Evolutionary conservation across 53 echinoderm and acorn worm species (phyloP), one percentile per base, ranked within the genome.

Genomic region (Actinopyga echinites): DNA sequence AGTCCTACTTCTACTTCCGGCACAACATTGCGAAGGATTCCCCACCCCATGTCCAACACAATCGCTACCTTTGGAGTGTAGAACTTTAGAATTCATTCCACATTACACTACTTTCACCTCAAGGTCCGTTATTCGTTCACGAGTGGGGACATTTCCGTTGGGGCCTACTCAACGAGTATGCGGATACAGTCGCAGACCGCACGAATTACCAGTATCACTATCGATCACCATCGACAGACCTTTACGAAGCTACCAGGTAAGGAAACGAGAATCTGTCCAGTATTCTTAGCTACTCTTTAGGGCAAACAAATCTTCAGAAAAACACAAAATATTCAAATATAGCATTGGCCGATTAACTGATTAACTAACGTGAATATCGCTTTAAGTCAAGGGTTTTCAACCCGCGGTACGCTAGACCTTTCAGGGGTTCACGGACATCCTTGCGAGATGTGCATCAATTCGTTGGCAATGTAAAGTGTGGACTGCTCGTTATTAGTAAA

Each of bases 121-220:
- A 32, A 95, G 95, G 85, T 56, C 90, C 84, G 23, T 36, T 93
- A 0, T 53, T 95, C 5, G 71, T 89, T 32, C 95, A 95, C 55
- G 95, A 95, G 66, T 53, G 95, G 78, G 78, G 86, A 31, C 78
- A 78, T 21, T 78, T 78, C 56, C 78, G 78, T 3, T 78, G 78
- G 78, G 78, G 78, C 13, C 3, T 54, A 20, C 87, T 81, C 6
- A 52, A 91, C 69, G 93, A 93, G 73, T 93, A 93, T 63, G 74
- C 89, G 38, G 85, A 89, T 71, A 45, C 85, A 32, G 85, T 85
- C 0, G 89, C 80, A 0, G 89, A 89, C 64, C 85, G 85, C 2
- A 78, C 69, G 8, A 79, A 79, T 55, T 89, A 89, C 29, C 62
- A 89, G 33, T 67, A 85, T 56, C 84, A 84, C 64, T 89, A 89